Conservation (phyloP, 2,888 invertebrate species). For the Trilocha varians region DNA sequence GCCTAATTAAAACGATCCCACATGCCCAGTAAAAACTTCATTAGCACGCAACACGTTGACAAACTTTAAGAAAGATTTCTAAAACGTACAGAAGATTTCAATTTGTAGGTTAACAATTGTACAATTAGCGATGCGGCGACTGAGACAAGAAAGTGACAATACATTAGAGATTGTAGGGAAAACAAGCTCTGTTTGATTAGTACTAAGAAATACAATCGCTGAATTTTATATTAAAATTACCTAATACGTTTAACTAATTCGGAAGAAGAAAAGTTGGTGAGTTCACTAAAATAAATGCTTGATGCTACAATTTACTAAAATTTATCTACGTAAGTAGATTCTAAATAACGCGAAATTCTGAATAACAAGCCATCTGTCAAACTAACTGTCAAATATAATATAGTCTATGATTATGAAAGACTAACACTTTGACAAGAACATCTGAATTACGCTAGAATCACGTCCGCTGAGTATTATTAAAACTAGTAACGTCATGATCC, state of each 20-base stretch:
- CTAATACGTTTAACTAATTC: neutral
- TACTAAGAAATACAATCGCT: constrained; percentile 26
- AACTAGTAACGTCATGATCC: neutral
- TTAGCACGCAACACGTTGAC: constrained; percentile 39
- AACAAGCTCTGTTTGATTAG: constrained; percentile 64
- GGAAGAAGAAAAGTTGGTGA: too few relatives aligned
- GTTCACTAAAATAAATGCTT: too few relatives aligned
- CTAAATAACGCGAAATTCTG: too few relatives aligned
- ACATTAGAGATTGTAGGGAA: constrained; percentile 61
- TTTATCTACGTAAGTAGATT: too few relatives aligned
- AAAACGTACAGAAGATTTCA: constrained; percentile 48
- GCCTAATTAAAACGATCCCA: constrained; percentile 8
- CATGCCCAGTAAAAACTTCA: constrained; percentile 15
- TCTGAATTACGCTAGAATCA: too few relatives aligned
- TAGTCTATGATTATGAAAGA: too few relatives aligned
- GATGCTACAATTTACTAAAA: too few relatives aligned
- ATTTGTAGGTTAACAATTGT: constrained; percentile 63
- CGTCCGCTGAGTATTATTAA: neutral
- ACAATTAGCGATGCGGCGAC: constrained; percentile 60
- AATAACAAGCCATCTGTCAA: too few relatives aligned
- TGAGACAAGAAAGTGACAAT: constrained; percentile 62
- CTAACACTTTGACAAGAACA: too few relatives aligned
- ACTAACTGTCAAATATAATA: too few relatives aligned
- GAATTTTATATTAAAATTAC: constrained; percentile 12
- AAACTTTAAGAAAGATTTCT: constrained; percentile 39